Evolutionary conservation across 2,797 vertebrate genomes (phyloP).

Genomic region (Ceyx erithaca): DNA sequence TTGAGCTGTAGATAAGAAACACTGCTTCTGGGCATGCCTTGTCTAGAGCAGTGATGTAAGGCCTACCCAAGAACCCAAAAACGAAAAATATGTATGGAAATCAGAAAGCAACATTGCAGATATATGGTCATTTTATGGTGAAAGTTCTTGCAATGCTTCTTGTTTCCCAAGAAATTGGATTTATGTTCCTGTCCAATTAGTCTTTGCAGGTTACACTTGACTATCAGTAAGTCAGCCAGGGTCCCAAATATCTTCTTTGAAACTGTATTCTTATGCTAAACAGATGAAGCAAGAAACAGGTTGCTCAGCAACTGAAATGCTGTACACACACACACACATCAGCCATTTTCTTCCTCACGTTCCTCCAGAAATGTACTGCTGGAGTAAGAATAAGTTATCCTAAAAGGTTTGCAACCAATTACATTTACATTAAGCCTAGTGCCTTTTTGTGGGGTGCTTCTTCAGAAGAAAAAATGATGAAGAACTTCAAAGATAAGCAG

Average conservation of each 20-base stretch:
- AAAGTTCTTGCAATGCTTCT: not conserved
- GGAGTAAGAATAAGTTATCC: not conserved
- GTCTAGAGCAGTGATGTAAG: conserved; percentile 5
- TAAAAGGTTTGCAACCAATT: not conserved
- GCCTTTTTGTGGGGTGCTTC: not conserved
- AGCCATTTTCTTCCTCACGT: not conserved
- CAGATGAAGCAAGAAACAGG: conserved; percentile 12
- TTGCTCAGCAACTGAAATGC: conserved; percentile 56
- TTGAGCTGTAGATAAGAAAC: conserved; percentile 13
- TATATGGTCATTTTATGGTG: not conserved
- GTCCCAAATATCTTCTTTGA: not conserved
- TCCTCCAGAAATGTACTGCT: not conserved
- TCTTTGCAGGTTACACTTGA: not conserved
- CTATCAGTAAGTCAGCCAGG: not conserved
- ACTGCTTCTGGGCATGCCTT: not conserved
- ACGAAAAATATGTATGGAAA: not conserved
- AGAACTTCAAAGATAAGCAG: not conserved
- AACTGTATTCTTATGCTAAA: conserved; percentile 9
- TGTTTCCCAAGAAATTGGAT: not conserved
- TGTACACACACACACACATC: accelerated
- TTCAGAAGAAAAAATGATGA: not conserved
- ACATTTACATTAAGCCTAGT: not conserved
- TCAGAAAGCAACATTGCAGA: not conserved
- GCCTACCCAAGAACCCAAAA: not conserved
- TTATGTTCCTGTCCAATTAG: not conserved